Conservation (phyloP, 2,888 invertebrate genomes). For the Leptarthrus brevirostris region DNA sequence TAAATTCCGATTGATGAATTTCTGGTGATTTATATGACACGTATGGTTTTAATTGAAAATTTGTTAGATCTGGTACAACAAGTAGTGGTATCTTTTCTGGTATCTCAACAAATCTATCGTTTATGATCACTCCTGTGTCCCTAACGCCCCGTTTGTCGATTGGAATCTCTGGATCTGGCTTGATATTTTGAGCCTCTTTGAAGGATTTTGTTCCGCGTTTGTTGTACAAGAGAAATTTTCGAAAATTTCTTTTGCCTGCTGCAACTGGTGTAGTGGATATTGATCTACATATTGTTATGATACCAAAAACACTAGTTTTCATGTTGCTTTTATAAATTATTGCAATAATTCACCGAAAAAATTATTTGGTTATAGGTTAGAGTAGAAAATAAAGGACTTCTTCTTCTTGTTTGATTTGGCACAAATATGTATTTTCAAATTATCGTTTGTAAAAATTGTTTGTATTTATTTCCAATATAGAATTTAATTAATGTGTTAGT, state of each 20-base stretch:
- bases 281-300: neutral
- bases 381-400: too few relatives aligned
- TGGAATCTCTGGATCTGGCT: conserved; percentile 74
- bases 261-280: conserved; percentile 69
- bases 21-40: conserved; percentile 87
- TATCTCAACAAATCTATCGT: conserved; percentile 72
- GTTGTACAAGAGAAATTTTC: conserved; percentile 80
- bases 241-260: conserved; percentile 82
- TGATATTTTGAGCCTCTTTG: conserved; percentile 68
- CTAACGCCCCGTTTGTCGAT: conserved; percentile 79
- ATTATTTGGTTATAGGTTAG: too few relatives aligned
- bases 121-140: conserved; percentile 71
- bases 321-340: neutral
- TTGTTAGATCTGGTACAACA: conserved; percentile 88
- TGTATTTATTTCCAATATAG: too few relatives aligned
- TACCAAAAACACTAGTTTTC: neutral
- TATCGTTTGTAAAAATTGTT: too few relatives aligned
- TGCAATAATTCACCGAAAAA: too few relatives aligned
- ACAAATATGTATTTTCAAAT: too few relatives aligned
- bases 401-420: too few relatives aligned
- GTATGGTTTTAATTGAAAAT: conserved; percentile 90
- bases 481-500: too few relatives aligned
- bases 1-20: conserved; percentile 83
- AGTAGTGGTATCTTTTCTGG: conserved; percentile 93
- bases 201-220: conserved; percentile 79